phyloP scores from a whole-genome alignment of 2,888 invertebrate genomes.

The Odiellus spinosus region DNA sequence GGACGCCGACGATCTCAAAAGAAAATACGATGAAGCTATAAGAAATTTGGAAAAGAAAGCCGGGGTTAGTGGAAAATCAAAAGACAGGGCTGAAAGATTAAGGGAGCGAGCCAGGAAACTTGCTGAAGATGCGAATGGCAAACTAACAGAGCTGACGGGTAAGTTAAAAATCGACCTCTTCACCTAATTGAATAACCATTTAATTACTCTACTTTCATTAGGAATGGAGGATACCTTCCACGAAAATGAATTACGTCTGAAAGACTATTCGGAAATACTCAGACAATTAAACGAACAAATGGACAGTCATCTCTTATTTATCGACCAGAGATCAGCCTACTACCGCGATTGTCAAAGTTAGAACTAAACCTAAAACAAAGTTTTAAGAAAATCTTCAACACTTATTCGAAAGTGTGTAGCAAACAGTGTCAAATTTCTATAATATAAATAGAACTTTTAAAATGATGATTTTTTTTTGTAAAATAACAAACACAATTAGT shows the following conservation, averaged over 20 bases:
- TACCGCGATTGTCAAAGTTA: slow-evolving; percentile 35
- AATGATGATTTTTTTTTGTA: too few relatives aligned
- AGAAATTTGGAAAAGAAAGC: slow-evolving; percentile 53
- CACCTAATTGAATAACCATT: too few relatives aligned
- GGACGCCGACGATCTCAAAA: slow-evolving; percentile 37
- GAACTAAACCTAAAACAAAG: not conserved
- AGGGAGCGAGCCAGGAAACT: slow-evolving; percentile 64
- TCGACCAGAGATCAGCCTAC: slow-evolving; percentile 43
- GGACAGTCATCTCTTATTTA: slow-evolving; percentile 41
- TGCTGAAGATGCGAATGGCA: slow-evolving; percentile 57
- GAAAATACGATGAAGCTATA: slow-evolving; percentile 54
- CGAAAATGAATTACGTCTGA: slow-evolving; percentile 45
- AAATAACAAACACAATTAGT: too few relatives aligned
- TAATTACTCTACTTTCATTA: too few relatives aligned
- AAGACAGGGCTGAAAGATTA: slow-evolving; percentile 58
- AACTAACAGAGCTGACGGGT: slow-evolving; percentile 37
- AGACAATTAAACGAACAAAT: slow-evolving; percentile 45
- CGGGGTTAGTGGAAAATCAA: slow-evolving; percentile 55
- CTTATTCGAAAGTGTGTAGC: too few relatives aligned
- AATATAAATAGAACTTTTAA: too few relatives aligned
- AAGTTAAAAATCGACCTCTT: too few relatives aligned
- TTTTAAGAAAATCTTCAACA: not conserved
- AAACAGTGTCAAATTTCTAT: too few relatives aligned
- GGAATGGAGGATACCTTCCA: slow-evolving; percentile 50
- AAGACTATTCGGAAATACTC: slow-evolving; percentile 42